These are phyloP conservation scores for Meteorus colon DNA, from an alignment of 2,888 invertebrate species.

Conservation along the genomic window DNA sequence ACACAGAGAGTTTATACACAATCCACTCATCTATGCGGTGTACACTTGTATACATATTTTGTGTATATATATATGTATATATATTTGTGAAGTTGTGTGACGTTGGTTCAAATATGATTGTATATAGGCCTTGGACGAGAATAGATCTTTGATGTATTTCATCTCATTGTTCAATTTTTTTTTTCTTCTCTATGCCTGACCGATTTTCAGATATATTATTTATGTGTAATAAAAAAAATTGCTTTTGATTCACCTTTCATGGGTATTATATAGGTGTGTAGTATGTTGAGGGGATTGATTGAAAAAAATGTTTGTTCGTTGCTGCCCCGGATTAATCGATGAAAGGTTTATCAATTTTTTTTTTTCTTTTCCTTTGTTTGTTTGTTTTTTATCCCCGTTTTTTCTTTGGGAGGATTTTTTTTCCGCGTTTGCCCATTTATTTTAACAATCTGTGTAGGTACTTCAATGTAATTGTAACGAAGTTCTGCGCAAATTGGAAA, in stretches of 20 bases:
- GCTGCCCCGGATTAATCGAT: too few species aligned
- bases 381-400: too few species aligned
- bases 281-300: too few species aligned
- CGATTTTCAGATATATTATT: conserved; percentile 10
- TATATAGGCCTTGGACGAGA: conserved; percentile 37
- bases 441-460: too few species aligned
- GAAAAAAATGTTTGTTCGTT: too few species aligned
- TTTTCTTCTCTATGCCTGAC: conserved; percentile 17
- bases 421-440: too few species aligned
- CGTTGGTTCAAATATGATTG: conserved; percentile 5
- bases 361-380: too few species aligned
- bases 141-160: conserved; percentile 49
- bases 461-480: too few species aligned
- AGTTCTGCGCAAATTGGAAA: too few species aligned
- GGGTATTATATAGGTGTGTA: background rate
- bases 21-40: conserved; percentile 1
- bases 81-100: conserved; percentile 9
- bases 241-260: background rate
- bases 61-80: background rate
- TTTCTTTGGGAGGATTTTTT: too few species aligned
- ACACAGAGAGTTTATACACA: conserved; percentile 19
- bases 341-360: too few species aligned
- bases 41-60: background rate
- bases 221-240: background rate
- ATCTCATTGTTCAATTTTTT: conserved; percentile 35